phyloP scores from a whole-genome alignment of 1,140 invertebrate genomes.

The Lepidotrigona ventralis region DNA sequence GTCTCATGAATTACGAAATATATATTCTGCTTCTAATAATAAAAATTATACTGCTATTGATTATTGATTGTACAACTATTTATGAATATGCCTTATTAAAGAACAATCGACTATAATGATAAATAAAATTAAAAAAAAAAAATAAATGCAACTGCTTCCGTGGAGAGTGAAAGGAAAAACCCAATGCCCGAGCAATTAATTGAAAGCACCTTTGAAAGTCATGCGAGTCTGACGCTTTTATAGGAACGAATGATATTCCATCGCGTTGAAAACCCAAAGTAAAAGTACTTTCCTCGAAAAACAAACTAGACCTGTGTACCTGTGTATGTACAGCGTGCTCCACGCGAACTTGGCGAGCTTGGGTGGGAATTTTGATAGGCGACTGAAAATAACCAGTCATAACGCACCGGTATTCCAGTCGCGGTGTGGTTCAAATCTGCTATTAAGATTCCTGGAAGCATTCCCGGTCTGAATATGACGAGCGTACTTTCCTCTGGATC shows the following conservation, averaged over 20 bases:
- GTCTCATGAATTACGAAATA: too few species aligned
- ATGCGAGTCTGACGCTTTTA: not conserved
- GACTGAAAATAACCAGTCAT: conserved; percentile 42
- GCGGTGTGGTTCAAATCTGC: conserved; percentile 31
- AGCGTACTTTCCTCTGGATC: not conserved
- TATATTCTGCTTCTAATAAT: too few species aligned
- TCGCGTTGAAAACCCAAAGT: not conserved
- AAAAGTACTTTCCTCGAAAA: not conserved
- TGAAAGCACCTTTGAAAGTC: not conserved
- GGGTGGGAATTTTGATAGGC: conserved; percentile 38
- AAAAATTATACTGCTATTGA: too few species aligned
- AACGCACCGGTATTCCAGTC: conserved; percentile 42
- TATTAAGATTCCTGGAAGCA: conserved; percentile 46
- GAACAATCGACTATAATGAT: not conserved
- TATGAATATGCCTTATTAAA: too few species aligned
- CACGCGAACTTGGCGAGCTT: not conserved
- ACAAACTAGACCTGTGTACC: not conserved
- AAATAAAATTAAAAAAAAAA: not conserved
- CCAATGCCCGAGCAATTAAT: not conserved
- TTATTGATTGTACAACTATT: too few species aligned
- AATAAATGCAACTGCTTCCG: not conserved
- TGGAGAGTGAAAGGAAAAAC: not conserved
- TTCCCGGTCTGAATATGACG: conserved; percentile 23
- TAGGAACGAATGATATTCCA: not conserved
- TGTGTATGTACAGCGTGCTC: not conserved